Evolutionary conservation across 2,797 vertebrate genomes (phyloP).

Genomic region (Toxotes lorentzi): DNA sequence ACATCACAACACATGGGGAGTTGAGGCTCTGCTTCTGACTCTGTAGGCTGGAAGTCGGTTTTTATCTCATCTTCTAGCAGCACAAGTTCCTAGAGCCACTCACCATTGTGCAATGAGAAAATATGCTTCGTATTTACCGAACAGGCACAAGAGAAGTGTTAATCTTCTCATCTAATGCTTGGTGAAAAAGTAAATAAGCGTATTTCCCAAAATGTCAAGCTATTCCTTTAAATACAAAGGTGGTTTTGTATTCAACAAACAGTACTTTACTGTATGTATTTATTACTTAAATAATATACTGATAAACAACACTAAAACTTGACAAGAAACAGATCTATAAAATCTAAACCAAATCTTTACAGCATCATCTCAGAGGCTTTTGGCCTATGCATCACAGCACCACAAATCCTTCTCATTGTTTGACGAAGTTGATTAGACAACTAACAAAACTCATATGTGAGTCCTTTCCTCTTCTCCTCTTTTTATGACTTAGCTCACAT

Average conservation of each 20-base stretch:
- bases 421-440: background rate
- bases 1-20: conserved; percentile 30
- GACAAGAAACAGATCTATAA: too few relatives aligned
- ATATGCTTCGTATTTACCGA: too few relatives aligned
- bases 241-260: too few relatives aligned
- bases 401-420: conserved; percentile 16
- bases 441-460: background rate
- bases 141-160: too few relatives aligned
- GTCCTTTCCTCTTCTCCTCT: conserved; percentile 8
- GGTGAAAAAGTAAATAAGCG: too few relatives aligned
- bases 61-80: conserved; percentile 50
- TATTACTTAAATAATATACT: too few relatives aligned
- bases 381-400: background rate
- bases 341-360: too few relatives aligned
- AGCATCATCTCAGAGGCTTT: background rate
- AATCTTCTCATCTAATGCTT: too few relatives aligned
- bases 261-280: too few relatives aligned
- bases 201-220: too few relatives aligned
- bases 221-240: too few relatives aligned
- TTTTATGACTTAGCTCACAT: conserved; percentile 18
- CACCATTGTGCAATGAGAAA: background rate
- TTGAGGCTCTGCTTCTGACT: conserved; percentile 39
- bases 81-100: conserved; percentile 19
- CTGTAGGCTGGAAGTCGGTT: conserved; percentile 47
- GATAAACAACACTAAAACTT: too few relatives aligned